Conservation (phyloP, 2,888 invertebrate genomes). For the Lasioglossum zephyrum region DNA sequence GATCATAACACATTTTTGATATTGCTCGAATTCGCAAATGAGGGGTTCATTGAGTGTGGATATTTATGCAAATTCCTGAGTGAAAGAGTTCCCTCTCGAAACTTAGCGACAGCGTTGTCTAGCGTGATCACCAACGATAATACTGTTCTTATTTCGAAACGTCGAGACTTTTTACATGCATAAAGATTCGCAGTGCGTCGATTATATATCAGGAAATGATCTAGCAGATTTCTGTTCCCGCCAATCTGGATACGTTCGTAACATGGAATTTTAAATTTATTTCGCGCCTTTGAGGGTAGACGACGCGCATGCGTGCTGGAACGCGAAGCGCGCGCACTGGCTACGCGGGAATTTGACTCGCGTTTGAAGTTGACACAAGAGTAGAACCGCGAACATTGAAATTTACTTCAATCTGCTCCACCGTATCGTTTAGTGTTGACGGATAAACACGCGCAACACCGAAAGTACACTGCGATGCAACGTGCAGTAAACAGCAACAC, state of each 20-base stretch:
- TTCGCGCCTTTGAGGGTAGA: not conserved
- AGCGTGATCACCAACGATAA: not conserved
- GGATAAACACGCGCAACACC: not conserved
- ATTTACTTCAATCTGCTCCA: conserved; percentile 48
- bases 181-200: not conserved
- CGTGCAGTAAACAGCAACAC: conserved; percentile 53
- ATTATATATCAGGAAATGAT: not conserved
- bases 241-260: not conserved
- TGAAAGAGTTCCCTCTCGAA: not conserved
- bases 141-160: not conserved
- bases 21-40: not conserved
- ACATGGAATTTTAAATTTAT: conserved; percentile 12
- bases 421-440: not conserved
- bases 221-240: not conserved
- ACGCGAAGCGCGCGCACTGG: not conserved
- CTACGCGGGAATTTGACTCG: not conserved
- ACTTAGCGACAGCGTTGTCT: too few relatives aligned
- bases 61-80: not conserved
- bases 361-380: not conserved
- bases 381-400: too few relatives aligned
- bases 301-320: not conserved
- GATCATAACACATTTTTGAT: not conserved
- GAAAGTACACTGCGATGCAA: conserved; percentile 42
- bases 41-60: not conserved
- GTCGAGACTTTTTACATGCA: not conserved